A percentile compares a stretch with the other conserved stretches of the same genome.
phyloP scores from a whole-genome alignment of 2,888 invertebrate species.

The Lamellibrachia columna region DNA sequence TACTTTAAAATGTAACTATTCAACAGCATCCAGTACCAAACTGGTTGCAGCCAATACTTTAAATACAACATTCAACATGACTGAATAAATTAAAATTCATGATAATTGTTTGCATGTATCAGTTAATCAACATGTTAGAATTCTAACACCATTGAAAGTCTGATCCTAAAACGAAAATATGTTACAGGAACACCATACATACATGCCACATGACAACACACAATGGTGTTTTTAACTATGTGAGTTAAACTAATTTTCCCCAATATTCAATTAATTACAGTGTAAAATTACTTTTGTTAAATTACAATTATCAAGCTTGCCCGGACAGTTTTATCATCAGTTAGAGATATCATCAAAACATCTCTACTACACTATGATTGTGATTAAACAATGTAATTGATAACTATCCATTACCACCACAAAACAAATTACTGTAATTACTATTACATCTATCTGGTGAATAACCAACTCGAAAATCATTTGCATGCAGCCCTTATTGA shows the following conservation, averaged over 20 bases:
- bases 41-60: neutral
- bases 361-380: neutral
- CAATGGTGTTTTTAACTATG: neutral
- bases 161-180: neutral
- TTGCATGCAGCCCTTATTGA: neutral
- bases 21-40: neutral
- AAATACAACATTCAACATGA: neutral
- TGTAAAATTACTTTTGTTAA: neutral
- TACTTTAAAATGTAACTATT: neutral
- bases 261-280: neutral
- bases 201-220: neutral
- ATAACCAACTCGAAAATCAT: neutral
- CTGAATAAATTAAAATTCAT: neutral
- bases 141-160: neutral
- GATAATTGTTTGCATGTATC: neutral
- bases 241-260: neutral
- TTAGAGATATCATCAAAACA: neutral
- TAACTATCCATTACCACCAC: neutral
- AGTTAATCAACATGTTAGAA: neutral
- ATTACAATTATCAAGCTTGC: neutral
- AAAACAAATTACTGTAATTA: neutral
- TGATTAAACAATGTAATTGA: too few species aligned
- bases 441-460: neutral
- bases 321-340: neutral
- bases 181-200: neutral